These are phyloP conservation scores for Clarias macrocephalus DNA, from an alignment of 2,113 vertebrate genomes.

Conservation along the genomic window DNA sequence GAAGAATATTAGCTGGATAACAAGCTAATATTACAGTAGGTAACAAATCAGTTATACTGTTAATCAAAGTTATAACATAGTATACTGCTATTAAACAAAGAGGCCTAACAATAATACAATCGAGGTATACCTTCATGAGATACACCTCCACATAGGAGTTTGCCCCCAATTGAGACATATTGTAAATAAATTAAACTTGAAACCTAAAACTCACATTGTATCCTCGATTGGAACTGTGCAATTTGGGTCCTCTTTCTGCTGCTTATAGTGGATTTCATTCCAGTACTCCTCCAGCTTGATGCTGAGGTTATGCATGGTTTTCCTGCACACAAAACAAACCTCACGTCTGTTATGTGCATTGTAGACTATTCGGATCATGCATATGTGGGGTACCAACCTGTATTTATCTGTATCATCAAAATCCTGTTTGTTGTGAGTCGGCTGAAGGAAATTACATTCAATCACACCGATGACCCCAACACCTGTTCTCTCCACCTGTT, in stretches of 20 bases:
- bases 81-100: background rate
- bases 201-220: constrained; percentile 42
- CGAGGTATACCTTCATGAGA: background rate
- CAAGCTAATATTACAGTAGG: background rate
- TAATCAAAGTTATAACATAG: background rate
- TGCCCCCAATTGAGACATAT: background rate
- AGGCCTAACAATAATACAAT: background rate
- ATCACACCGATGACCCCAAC: constrained; percentile 92
- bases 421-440: constrained; percentile 96
- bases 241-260: constrained; percentile 48
- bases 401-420: constrained; percentile 93
- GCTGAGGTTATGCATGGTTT: constrained; percentile 50
- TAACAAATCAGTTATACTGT: background rate
- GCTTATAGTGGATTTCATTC: constrained; percentile 46
- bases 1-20: background rate
- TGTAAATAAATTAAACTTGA: background rate
- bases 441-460: constrained; percentile 91
- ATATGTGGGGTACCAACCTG: constrained; percentile 70
- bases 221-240: constrained; percentile 45
- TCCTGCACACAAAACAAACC: constrained; percentile 32
- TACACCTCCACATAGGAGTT: too few relatives aligned
- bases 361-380: background rate
- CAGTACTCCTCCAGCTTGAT: constrained; percentile 55
- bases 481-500: constrained; percentile 85
- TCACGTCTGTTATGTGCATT: background rate